Evolutionary conservation across 2,888 invertebrate species (phyloP).

Genomic region (Eupithecia abbreviata): DNA sequence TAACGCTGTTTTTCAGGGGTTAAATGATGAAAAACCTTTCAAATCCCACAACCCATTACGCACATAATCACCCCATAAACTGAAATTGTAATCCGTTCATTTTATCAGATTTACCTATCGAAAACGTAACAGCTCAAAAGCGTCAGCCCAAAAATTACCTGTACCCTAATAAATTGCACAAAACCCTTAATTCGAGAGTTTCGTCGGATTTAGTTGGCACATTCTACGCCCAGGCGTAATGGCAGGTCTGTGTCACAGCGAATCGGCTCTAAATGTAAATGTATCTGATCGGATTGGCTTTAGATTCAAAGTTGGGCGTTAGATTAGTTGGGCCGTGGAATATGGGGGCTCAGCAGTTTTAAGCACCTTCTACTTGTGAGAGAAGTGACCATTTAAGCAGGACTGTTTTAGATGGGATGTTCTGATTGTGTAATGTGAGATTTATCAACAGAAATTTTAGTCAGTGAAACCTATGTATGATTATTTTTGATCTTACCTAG

Average conservation of each 20-base stretch:
- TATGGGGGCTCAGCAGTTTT: slow-evolving; percentile 10
- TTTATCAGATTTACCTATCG: slow-evolving; percentile 33
- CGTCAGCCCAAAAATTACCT: slow-evolving; percentile 49
- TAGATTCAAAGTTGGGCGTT: slow-evolving; percentile 9
- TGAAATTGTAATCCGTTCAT: slow-evolving; percentile 23
- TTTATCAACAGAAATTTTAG: neutral
- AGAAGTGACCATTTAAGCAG: neutral
- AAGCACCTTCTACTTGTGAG: neutral
- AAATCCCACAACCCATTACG: slow-evolving; percentile 9
- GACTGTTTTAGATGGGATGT: neutral
- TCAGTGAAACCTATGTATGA: neutral
- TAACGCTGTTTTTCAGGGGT: neutral
- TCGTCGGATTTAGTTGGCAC: slow-evolving; percentile 58
- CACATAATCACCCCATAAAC: slow-evolving; percentile 18
- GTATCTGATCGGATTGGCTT: slow-evolving; percentile 7
- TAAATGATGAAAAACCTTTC: neutral
- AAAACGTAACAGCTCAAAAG: slow-evolving; percentile 47
- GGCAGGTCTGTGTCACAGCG: slow-evolving; percentile 20
- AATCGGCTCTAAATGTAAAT: slow-evolving; percentile 8
- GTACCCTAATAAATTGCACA: slow-evolving; percentile 61
- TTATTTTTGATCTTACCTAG: neutral
- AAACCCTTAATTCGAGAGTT: slow-evolving; percentile 60
- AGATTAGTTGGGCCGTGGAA: slow-evolving; percentile 13
- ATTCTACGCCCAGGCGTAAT: slow-evolving; percentile 40
- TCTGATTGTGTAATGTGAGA: slow-evolving; percentile 4